These are phyloP conservation scores for Spodoptera exigua DNA, from an alignment of 2,888 invertebrate genomes.

Conservation along the genomic window DNA sequence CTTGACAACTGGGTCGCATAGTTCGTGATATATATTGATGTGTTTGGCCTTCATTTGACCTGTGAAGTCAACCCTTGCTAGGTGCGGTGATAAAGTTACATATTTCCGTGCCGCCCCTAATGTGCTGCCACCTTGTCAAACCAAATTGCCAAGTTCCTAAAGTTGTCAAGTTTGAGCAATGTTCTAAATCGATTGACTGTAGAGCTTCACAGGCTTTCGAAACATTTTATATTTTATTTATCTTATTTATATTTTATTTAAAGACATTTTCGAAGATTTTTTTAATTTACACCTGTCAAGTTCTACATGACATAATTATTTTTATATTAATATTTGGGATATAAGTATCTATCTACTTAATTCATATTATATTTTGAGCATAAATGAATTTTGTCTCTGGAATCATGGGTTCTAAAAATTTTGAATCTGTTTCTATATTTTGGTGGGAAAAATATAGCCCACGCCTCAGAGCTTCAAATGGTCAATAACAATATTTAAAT, in stretches of 20 bases:
- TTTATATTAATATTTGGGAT: conserved; percentile 6
- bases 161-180: conserved; percentile 54
- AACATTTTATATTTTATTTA: background rate
- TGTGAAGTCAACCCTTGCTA: background rate
- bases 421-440: conserved; percentile 37
- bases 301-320: conserved; percentile 20
- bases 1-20: conserved; percentile 45
- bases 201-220: conserved; percentile 12
- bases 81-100: conserved; percentile 41
- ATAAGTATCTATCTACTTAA: too few relatives aligned
- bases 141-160: conserved; percentile 13
- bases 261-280: background rate
- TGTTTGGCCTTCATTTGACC: conserved; percentile 38
- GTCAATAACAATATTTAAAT: conserved; percentile 16
- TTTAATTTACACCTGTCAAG: conserved; percentile 2
- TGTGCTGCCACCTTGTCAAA: conserved; percentile 26
- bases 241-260: background rate
- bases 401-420: conserved; percentile 26
- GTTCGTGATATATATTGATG: conserved; percentile 13
- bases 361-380: conserved; percentile 31
- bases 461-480: conserved; percentile 22
- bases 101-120: conserved; percentile 23
- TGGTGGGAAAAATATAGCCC: conserved; percentile 53
- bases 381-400: conserved; percentile 5
- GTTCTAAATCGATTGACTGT: conserved; percentile 18